Evolutionary conservation across 2,888 invertebrate species (phyloP).

Genomic region (Muschampia plurimacula): DNA sequence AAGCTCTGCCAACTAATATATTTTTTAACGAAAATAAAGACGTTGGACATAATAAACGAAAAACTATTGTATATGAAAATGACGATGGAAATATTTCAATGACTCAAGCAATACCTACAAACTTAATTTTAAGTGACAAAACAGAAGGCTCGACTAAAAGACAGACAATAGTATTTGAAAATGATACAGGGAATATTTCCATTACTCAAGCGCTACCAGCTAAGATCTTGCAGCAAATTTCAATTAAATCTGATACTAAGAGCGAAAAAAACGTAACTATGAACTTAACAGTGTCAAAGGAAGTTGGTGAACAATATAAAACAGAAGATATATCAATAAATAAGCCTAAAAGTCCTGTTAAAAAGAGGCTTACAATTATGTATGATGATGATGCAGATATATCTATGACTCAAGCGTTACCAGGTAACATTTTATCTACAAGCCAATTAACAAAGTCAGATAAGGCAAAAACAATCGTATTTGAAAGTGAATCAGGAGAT

Average conservation of each 20-base stretch:
- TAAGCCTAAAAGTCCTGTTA: conserved; percentile 12
- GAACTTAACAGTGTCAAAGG: not conserved
- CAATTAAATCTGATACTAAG: not conserved
- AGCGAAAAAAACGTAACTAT: not conserved
- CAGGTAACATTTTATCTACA: conserved; percentile 40
- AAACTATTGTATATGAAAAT: conserved; percentile 48
- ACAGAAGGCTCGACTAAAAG: conserved; percentile 36
- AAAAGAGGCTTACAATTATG: conserved; percentile 18
- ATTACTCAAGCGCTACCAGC: conserved; percentile 46
- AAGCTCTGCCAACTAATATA: conserved; percentile 49
- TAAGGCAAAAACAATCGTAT: not conserved
- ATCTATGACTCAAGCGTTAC: conserved; percentile 52
- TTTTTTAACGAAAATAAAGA: conserved; percentile 13
- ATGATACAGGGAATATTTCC: conserved; percentile 47
- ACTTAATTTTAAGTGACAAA: conserved; percentile 40
- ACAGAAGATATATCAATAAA: conserved; percentile 6
- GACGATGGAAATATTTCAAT: conserved; percentile 49
- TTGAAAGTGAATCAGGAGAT: not conserved
- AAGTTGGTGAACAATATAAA: not conserved
- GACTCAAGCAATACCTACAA: conserved; percentile 48
- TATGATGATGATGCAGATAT: conserved; percentile 46
- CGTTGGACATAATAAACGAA: conserved; percentile 36
- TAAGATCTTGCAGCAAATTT: conserved; percentile 36
- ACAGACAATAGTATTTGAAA: conserved; percentile 46
- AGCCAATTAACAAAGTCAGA: conserved; percentile 42